Evolutionary conservation across 2,797 vertebrate genomes (phyloP), one percentile per base, ranked within the genome.

Genomic region (Microhierax caerulescens): DNA sequence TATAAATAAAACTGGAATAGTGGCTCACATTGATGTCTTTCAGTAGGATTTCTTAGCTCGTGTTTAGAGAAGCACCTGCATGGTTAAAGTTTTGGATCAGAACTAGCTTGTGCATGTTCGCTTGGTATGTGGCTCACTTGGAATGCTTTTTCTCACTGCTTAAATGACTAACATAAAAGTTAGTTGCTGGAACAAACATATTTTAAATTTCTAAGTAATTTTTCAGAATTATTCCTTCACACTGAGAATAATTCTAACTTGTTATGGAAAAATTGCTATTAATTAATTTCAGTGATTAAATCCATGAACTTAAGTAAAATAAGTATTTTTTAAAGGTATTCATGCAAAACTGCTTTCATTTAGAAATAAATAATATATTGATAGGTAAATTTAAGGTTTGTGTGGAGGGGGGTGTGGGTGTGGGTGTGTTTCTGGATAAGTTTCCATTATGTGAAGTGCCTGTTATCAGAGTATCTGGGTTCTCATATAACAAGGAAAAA

Each of bases 291-390:
- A 70, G 3, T 2, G 63, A 36, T 34, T 53, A 61, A 57, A 60
- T 53, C 3, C 2, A 30, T 18, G 4, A 77, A 43, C 4, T 30
- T 60, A 57, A 59, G 59, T 48, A 43, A 77, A 80, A 28, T 13
- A 65, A 64, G 1, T 2, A 37, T 36, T 87, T 82, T 37, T 7
- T 27, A 67, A 69, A 45, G 5, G 9, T 82, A 74, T 30, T 70
- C 0, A 48, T 74, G 25, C 0, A 37, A 79, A 47, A 22, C 17
- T 32, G 1, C 0, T 30, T 65, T 69, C 22, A 61, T 79, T 83
- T 82, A 67, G 1, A 88, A 85, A 47, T 28, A 53, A 85, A 45
- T 5, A 39, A 45, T 51, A 37, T 9, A 20, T 17, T 64, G 10
- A 57, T 41, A 61, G 27, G 2, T 19, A 84, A 86, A 91, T 45